These are phyloP conservation scores for Leptarthrus brevirostris DNA, from an alignment of 2,888 invertebrate species.

Conservation along the genomic window DNA sequence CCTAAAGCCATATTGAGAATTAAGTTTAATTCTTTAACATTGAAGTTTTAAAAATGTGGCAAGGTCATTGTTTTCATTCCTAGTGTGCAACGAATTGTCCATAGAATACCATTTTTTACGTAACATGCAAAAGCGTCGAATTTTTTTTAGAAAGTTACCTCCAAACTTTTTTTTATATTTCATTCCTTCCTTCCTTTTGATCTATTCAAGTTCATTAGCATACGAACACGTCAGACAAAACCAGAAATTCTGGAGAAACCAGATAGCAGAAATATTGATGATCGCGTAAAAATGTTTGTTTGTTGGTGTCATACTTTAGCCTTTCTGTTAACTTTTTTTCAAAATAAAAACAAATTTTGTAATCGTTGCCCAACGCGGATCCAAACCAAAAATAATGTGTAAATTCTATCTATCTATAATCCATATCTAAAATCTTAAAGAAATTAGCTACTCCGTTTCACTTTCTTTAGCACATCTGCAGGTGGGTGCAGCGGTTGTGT, in stretches of 20 bases:
- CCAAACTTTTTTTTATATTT: background rate
- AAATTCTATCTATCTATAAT: background rate
- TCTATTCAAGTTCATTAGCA: conserved; percentile 17
- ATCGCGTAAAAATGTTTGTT: background rate
- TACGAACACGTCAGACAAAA: conserved; percentile 3
- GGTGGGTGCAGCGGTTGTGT: conserved; percentile 3
- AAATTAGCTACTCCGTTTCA: background rate
- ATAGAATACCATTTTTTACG: no score
- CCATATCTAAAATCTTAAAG: no score
- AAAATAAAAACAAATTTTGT: no score
- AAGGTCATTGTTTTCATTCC: no score
- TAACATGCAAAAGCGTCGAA: background rate
- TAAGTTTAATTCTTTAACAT: no score
- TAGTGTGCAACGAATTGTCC: no score
- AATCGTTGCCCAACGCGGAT: no score
- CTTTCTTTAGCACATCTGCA: conserved; percentile 4
- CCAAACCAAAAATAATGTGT: no score
- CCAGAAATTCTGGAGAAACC: conserved; percentile 20
- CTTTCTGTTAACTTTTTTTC: no score
- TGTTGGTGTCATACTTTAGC: no score
- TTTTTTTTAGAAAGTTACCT: background rate
- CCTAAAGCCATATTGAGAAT: no score
- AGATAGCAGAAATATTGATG: background rate
- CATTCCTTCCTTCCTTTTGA: background rate
- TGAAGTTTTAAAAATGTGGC: no score